Percentiles rank a stretch among this genome's conserved stretches.
Conservation (phyloP, 2,888 invertebrate genomes). For the Melanotus villosus region DNA sequence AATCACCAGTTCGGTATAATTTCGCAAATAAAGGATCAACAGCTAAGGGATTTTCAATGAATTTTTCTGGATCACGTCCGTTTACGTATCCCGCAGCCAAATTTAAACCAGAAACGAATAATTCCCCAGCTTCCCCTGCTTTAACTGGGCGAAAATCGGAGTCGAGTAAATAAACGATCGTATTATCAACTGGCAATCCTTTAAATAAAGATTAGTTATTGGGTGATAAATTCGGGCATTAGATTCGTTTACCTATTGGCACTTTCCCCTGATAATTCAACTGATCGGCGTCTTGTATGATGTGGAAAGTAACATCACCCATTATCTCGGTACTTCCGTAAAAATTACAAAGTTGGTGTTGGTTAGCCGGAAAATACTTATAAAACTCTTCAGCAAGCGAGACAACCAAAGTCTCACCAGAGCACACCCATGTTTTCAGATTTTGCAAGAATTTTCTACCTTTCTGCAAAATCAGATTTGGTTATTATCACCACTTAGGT, state of each 20-base stretch:
- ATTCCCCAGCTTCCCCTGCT: slow-evolving; percentile 83
- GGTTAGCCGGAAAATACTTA: slow-evolving; percentile 77
- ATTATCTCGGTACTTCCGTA: slow-evolving; percentile 94
- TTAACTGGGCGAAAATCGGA: slow-evolving; percentile 80
- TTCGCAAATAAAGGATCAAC: slow-evolving; percentile 77
- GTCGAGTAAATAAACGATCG: slow-evolving; percentile 85
- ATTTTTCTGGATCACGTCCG: slow-evolving; percentile 80
- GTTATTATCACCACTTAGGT: too few relatives aligned
- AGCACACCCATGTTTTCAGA: slow-evolving; percentile 87
- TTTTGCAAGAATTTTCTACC: slow-evolving; percentile 70
- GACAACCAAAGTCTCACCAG: slow-evolving; percentile 85
- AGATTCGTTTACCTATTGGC: slow-evolving; percentile 82
- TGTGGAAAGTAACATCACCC: slow-evolving; percentile 89
- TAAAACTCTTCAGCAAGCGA: slow-evolving; percentile 84
- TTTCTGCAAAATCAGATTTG: slow-evolving; percentile 53
- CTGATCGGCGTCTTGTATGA: slow-evolving; percentile 75
- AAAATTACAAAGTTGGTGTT: slow-evolving; percentile 84
- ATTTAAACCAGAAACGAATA: slow-evolving; percentile 86
- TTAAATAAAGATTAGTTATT: too few relatives aligned
- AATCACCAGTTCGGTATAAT: slow-evolving; percentile 89
- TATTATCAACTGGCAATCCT: slow-evolving; percentile 86
- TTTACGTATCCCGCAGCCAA: slow-evolving; percentile 87
- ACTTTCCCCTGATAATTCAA: slow-evolving; percentile 77
- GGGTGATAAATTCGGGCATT: too few relatives aligned
- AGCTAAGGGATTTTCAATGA: slow-evolving; percentile 82